Base-by-base conservation (phyloP, 2,888 invertebrate genomes). In the Tinea trinotella region DNA sequence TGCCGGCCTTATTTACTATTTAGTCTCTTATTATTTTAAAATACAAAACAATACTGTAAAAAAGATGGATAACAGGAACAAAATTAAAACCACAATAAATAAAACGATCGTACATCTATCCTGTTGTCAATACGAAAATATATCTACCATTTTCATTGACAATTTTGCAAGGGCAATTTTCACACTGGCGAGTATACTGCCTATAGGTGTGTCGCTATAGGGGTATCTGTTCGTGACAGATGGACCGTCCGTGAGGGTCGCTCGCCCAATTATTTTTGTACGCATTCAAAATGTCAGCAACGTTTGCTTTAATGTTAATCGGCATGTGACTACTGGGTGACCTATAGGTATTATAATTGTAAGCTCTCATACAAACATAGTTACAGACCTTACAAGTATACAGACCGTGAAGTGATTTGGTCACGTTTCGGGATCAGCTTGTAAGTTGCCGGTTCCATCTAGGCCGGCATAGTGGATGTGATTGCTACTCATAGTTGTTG, bases 281-380 rank as follows among this genome's bases (percentile, higher is more conserved):
- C 17, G 53, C 53, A 55, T 55, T 57, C 50, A 53, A 57, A 53
- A 57, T 30, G 57, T 55, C 57, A 55, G 50, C 50, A 54, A 30
- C 46, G 50, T 22, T 52, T 53, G 46, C 46, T 49, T 56, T 56
- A 40, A 54, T 40, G 24, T 50, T 24, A 50, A 50, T 24, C 50
- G 50, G 18, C n/a, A 18, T 17, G 48, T 48, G 48, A 48, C 17
- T 6, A n/a, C 12, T 4, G 35, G n/a, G 3, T 35, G 3, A 22
- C n/a, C 30, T 30, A 30, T 30, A 30, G 2, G n/a, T 10, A 30
- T 30, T 4, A 30, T 30, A 30, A 30, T 2, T 30, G n/a, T 30
- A n/a, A n/a, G n/a, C n/a, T n/a, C n/a, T n/a, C n/a, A n/a, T n/a
- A n/a, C n/a, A n/a, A n/a, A n/a, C n/a, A n/a, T n/a, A n/a, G n/a